Base-by-base conservation (phyloP, 2,797 vertebrate genomes). In the Poecile montanus region DNA sequence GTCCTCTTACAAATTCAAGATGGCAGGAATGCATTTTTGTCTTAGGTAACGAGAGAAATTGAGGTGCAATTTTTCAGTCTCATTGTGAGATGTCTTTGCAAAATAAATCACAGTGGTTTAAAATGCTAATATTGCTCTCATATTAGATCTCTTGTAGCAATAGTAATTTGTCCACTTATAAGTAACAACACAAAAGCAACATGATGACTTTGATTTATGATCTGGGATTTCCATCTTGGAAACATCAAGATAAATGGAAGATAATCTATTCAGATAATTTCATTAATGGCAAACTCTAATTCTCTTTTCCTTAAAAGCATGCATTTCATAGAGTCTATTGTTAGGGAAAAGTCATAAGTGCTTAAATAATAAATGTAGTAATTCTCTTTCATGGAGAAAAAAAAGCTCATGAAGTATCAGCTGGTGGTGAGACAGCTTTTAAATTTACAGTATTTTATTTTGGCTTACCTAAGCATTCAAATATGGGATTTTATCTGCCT, bases 211-310 rank as follows among this genome's bases (percentile, higher is more conserved):
- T 88, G 83, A 96, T 63, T 81, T 93, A 81, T 60, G 70, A 88
- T 85, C 60, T 89, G 72, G 71, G 57, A 79, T 93, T 96, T 96
- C 70, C 78, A 81, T 94, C 75, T 45, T n/a, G 63, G 47, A 92
- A 44, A 79, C 32, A 74, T 87, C 57, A 93, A 94, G 89, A 91
- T 75, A 95, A 94, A 96, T 8, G 34, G 38, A 84, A 75, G 79
- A 93, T 83, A 92, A 94, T 92, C 86, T 94, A 63, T 82, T 93
- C 78, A 92, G 75, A 88, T 97, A 92, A 94, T 96, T 96, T 91
- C 71, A 90, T 93, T 96, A 96, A 96, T 93, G 82, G 70, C 36
- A 86, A 89, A 88, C 51, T 85, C 50, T 91, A 96, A 95, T 95
- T 91, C 80, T 90, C 81, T 95, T 95, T 95, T 74, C 72, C 68